A percentile compares a stretch with the other conserved stretches of the same genome.
phyloP scores from a whole-genome alignment of 2,888 invertebrate genomes.

The Hypomecis punctinalis region DNA sequence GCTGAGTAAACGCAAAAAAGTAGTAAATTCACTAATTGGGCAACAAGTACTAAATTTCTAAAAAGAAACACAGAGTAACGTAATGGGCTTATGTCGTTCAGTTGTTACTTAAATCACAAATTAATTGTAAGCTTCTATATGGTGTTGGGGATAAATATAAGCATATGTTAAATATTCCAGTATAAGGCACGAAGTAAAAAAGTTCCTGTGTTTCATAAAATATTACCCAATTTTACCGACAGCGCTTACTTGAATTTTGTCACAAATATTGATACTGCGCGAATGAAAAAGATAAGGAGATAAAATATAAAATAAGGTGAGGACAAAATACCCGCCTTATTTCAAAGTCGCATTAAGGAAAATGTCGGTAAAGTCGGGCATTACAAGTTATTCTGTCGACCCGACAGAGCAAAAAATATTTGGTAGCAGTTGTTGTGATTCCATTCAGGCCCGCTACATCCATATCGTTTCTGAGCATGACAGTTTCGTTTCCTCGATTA shows the following conservation, averaged over 20 bases:
- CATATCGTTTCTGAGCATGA: constrained; percentile 43
- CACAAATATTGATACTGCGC: neutral
- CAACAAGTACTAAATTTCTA: neutral
- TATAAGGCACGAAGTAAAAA: constrained; percentile 8
- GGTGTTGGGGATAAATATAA: neutral
- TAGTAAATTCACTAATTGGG: no score
- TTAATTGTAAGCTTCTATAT: neutral
- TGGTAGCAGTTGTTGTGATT: constrained; percentile 28
- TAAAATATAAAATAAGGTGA: constrained; percentile 9
- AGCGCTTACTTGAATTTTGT: neutral
- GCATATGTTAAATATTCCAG: neutral
- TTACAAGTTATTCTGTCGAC: constrained; percentile 9
- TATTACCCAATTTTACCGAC: constrained; percentile 18
- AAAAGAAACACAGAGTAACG: neutral
- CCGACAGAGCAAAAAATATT: constrained; percentile 14
- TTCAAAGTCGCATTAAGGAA: constrained; percentile 13
- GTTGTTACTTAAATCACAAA: neutral
- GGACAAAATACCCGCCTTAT: constrained; percentile 10
- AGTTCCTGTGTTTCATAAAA: neutral
- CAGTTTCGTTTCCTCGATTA: constrained; percentile 36
- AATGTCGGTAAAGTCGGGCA: constrained; percentile 22
- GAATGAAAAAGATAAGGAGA: constrained; percentile 2
- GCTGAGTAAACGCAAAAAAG: neutral
- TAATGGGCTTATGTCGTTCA: neutral
- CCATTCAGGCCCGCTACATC: constrained; percentile 40